phyloP scores from a whole-genome alignment of 2,888 invertebrate genomes.

The Apodemia hepburni region DNA sequence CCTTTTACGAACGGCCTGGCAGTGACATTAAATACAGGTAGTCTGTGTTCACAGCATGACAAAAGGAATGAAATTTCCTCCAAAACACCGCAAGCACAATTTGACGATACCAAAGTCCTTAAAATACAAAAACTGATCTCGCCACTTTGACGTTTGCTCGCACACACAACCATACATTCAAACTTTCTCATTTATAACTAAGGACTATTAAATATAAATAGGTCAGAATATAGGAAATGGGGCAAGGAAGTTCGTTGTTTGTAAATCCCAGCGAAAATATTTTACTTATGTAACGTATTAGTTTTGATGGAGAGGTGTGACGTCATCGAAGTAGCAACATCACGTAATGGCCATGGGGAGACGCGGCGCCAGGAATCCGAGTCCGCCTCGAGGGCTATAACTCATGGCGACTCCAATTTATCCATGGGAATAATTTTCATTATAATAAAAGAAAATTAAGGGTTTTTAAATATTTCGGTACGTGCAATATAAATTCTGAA shows the following conservation, averaged over 20 bases:
- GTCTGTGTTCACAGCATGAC: too few species aligned
- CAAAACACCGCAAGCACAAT: too few species aligned
- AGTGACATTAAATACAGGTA: too few species aligned
- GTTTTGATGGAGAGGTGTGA: not conserved
- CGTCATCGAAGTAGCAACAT: constrained; percentile 2
- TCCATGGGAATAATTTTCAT: not conserved
- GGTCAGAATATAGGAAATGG: too few species aligned
- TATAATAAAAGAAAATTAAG: not conserved
- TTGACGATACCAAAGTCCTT: too few species aligned
- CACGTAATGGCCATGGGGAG: constrained; percentile 2
- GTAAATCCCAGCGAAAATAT: not conserved
- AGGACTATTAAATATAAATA: too few species aligned
- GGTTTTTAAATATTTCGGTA: too few species aligned
- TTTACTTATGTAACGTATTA: not conserved
- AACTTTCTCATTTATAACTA: not conserved
- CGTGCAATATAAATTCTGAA: too few species aligned
- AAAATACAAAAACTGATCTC: too few species aligned
- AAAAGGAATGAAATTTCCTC: too few species aligned
- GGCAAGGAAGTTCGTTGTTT: not conserved
- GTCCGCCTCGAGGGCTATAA: not conserved
- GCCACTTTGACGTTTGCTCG: too few species aligned
- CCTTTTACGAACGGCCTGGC: too few species aligned
- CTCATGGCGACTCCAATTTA: not conserved
- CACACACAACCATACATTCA: not conserved
- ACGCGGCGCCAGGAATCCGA: constrained; percentile 1